Evolutionary conservation across 2,888 invertebrate genomes (phyloP).

Genomic region (Hydroisotoma schaefferi): DNA sequence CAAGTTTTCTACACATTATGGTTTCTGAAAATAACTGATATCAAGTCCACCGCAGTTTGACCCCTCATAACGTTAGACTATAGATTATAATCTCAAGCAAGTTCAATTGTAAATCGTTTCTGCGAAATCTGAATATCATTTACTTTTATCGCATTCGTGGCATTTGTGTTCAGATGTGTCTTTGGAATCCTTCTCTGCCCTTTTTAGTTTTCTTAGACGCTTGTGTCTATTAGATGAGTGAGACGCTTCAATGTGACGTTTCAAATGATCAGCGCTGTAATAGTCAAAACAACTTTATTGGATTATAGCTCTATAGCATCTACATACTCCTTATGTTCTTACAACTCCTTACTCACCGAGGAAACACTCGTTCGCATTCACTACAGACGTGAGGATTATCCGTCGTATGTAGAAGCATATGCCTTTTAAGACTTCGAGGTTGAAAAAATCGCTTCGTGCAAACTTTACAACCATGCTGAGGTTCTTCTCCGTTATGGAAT

Average conservation of each 20-base stretch:
- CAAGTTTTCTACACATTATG: too few species aligned
- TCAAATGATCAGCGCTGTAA: slow-evolving; percentile 20
- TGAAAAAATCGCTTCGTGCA: slow-evolving; percentile 27
- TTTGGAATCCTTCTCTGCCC: not conserved
- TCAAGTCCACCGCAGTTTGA: too few species aligned
- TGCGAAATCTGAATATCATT: too few species aligned
- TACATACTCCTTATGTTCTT: not conserved
- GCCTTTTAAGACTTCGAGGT: slow-evolving; percentile 9
- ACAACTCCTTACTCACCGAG: slow-evolving; percentile 11
- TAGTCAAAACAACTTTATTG: not conserved
- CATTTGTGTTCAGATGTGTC: slow-evolving; percentile 15
- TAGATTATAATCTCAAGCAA: too few species aligned
- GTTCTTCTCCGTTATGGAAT: slow-evolving; percentile 25
- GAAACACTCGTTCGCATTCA: slow-evolving; percentile 22
- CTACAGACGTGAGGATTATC: slow-evolving; percentile 16
- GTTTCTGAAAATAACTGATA: too few species aligned
- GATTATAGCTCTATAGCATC: not conserved
- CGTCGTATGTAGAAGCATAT: slow-evolving; percentile 13
- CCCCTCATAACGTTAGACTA: too few species aligned
- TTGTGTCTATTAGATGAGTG: not conserved
- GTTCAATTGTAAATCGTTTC: too few species aligned
- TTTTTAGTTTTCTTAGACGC: slow-evolving; percentile 2
- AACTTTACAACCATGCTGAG: slow-evolving; percentile 14
- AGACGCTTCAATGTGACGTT: slow-evolving; percentile 14
- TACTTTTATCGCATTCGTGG: slow-evolving; percentile 30